These are phyloP conservation scores for Tortrix viridana DNA, from an alignment of 2,888 invertebrate species.

Conservation along the genomic window DNA sequence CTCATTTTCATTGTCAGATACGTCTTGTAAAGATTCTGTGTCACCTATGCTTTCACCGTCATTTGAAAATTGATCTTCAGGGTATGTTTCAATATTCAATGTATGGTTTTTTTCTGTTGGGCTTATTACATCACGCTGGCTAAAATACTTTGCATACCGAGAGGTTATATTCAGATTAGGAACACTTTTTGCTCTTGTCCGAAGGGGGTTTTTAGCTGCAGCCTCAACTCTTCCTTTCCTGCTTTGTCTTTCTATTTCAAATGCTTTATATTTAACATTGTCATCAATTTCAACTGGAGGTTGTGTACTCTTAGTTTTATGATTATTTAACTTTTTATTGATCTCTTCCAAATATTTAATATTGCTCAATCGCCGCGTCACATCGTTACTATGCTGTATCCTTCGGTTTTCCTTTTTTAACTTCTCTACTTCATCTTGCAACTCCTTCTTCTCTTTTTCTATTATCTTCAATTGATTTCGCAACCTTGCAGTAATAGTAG, in stretches of 20 bases:
- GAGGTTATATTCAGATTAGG: conserved; percentile 79
- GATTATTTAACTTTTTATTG: conserved; percentile 81
- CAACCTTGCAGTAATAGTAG: conserved; percentile 88
- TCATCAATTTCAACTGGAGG: conserved; percentile 58
- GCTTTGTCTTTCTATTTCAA: conserved; percentile 73
- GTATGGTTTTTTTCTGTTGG: conserved; percentile 57
- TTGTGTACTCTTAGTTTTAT: conserved; percentile 61
- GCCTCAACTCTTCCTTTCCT: conserved; percentile 56
- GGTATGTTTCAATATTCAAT: conserved; percentile 43
- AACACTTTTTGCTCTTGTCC: conserved; percentile 77
- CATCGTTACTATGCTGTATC: conserved; percentile 84
- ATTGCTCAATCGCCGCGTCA: conserved; percentile 84
- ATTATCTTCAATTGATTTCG: conserved; percentile 89
- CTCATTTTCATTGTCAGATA: conserved; percentile 56
- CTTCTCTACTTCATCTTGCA: conserved; percentile 87
- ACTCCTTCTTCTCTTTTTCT: conserved; percentile 87
- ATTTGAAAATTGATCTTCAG: conserved; percentile 47
- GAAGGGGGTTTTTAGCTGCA: conserved; percentile 47
- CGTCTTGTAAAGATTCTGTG: conserved; percentile 41
- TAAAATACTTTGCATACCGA: conserved; percentile 80
- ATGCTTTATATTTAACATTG: conserved; percentile 70
- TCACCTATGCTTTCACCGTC: conserved; percentile 43
- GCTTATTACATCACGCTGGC: conserved; percentile 71
- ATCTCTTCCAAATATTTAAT: conserved; percentile 91
- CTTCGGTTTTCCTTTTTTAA: conserved; percentile 87